Conservation (phyloP, 2,113 vertebrate species). For the Bos indicus region DNA sequence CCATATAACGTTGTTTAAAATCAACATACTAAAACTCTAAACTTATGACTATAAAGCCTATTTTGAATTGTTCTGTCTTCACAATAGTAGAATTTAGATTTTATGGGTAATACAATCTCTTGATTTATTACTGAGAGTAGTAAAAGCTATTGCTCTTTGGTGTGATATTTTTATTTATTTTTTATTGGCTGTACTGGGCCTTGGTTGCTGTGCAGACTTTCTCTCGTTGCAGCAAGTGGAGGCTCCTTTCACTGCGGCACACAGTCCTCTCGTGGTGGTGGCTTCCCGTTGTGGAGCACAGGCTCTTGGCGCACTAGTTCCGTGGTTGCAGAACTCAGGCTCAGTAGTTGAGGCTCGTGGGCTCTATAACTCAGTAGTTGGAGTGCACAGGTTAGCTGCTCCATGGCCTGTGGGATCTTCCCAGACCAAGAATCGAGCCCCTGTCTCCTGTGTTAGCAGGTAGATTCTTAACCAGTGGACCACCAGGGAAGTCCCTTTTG, state of each 20-base stretch:
- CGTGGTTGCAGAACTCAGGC: not conserved
- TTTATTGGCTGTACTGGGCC: not conserved
- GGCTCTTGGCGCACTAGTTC: not conserved
- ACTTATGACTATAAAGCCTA: not conserved
- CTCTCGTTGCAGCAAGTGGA: not conserved
- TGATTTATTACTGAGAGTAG: not conserved
- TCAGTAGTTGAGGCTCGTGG: not conserved
- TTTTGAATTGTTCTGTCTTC: not conserved
- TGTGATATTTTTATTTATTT: not conserved
- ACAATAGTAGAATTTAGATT: slow-evolving; percentile 2
- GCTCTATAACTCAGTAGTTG: not conserved
- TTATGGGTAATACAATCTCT: not conserved
- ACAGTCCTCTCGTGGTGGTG: not conserved
- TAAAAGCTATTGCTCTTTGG: not conserved
- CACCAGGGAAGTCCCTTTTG: not conserved
- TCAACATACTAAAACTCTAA: not conserved
- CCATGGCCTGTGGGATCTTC: not conserved
- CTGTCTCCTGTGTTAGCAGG: not conserved
- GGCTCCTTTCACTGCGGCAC: not conserved
- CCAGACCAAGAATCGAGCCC: not conserved
- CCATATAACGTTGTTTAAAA: not conserved
- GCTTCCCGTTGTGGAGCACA: not conserved
- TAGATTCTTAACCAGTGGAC: not conserved
- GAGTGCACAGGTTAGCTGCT: not conserved
- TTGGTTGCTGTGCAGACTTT: not conserved